Evolutionary conservation across 2,113 vertebrate species (phyloP).

Genomic region (Epinephelus fuscoguttatus): DNA sequence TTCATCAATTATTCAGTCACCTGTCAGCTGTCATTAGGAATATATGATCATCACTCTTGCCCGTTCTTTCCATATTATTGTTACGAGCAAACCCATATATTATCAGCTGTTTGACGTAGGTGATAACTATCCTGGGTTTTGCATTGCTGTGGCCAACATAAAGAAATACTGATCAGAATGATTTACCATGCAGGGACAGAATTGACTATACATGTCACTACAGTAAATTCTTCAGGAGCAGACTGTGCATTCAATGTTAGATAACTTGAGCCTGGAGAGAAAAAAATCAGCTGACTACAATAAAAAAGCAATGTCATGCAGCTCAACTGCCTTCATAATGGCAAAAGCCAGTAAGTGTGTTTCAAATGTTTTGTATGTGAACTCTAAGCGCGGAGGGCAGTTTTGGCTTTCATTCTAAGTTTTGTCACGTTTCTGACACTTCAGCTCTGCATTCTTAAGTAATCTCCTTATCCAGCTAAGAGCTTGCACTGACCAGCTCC

Average conservation of each 20-base stretch:
- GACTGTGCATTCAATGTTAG: background rate
- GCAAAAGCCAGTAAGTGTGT: background rate
- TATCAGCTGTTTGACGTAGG: background rate
- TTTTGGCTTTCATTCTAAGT: background rate
- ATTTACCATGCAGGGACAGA: background rate
- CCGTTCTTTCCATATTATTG: background rate
- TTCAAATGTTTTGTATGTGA: background rate
- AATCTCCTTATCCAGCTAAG: slow-evolving; percentile 30
- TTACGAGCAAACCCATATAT: background rate
- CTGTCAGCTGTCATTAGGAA: slow-evolving; percentile 51
- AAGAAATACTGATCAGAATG: slow-evolving; percentile 9
- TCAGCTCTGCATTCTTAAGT: slow-evolving; percentile 5
- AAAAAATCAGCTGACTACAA: background rate
- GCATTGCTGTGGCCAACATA: background rate
- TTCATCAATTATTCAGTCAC: slow-evolving; percentile 74
- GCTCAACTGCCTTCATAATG: background rate
- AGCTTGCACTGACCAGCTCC: background rate
- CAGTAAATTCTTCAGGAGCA: background rate
- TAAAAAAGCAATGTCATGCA: background rate
- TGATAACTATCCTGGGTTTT: background rate
- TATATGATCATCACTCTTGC: slow-evolving; percentile 52
- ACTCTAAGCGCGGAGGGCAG: background rate
- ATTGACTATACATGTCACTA: background rate
- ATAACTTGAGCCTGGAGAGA: background rate
- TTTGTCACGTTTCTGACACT: slow-evolving; percentile 26